phyloP scores from a whole-genome alignment of 2,888 invertebrate genomes.

The Anoplius nigerrimus region DNA sequence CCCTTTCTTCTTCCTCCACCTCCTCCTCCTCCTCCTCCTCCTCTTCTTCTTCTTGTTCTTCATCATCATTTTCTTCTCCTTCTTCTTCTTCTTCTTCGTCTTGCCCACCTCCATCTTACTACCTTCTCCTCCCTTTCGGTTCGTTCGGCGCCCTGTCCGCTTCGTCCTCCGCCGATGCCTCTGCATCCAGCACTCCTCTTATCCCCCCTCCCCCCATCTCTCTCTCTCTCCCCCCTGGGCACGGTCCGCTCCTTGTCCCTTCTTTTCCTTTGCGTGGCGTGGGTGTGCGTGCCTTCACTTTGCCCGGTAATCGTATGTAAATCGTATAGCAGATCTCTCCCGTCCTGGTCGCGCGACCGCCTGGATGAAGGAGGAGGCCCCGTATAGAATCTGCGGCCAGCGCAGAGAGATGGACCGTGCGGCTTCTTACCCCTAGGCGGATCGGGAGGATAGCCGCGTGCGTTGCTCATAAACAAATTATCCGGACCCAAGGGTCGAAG shows the following conservation, averaged over 20 bases:
- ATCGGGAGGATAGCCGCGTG: slow-evolving; percentile 67
- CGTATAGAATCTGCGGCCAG: slow-evolving; percentile 64
- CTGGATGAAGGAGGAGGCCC: slow-evolving; percentile 52
- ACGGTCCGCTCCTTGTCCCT: slow-evolving; percentile 39
- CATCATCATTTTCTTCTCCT: slow-evolving; percentile 11
- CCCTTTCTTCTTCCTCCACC: slow-evolving; percentile 2
- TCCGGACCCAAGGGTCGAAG: slow-evolving; percentile 75
- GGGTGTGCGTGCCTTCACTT: slow-evolving; percentile 71
- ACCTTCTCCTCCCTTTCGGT: slow-evolving; percentile 19
- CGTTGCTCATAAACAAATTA: slow-evolving; percentile 75
- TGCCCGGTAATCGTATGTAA: slow-evolving; percentile 74
- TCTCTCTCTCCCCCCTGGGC: slow-evolving; percentile 17
- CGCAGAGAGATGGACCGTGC: slow-evolving; percentile 68
- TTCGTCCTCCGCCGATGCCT: slow-evolving; percentile 25
- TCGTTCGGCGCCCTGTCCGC: slow-evolving; percentile 14
- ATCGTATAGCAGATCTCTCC: slow-evolving; percentile 69
- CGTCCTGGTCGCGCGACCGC: slow-evolving; percentile 66
- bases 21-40: background rate
- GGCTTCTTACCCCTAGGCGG: slow-evolving; percentile 63
- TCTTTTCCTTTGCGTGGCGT: slow-evolving; percentile 63
- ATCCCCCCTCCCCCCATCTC: slow-evolving; percentile 23
- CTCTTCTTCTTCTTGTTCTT: slow-evolving; percentile 17
- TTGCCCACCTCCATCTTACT: slow-evolving; percentile 8
- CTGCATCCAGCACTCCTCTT: slow-evolving; percentile 22
- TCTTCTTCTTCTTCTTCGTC: slow-evolving; percentile 21